Conservation (phyloP, 2,797 vertebrate genomes). For the Thripadectes ignobilis region DNA sequence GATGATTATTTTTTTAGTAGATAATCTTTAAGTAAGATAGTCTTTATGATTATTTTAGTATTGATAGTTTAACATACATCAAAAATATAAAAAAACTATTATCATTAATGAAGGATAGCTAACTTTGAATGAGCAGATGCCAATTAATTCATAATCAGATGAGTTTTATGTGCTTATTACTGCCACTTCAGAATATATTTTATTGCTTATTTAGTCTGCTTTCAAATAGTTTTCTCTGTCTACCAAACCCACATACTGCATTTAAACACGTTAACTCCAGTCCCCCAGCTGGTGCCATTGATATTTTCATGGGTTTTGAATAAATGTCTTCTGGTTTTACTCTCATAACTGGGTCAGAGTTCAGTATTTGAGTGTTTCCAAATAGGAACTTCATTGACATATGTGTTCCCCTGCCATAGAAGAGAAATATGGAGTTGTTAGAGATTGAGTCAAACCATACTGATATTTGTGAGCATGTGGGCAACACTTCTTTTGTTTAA, state of each 20-base stretch:
- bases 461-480: not conserved
- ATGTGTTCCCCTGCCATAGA: not conserved
- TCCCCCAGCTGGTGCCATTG: not conserved
- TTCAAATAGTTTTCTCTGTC: not conserved
- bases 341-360: not conserved
- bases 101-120: not conserved
- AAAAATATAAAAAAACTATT: not conserved
- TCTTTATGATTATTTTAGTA: not conserved
- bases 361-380: not conserved
- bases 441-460: not conserved
- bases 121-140: not conserved
- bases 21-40: no score
- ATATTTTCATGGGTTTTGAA: not conserved
- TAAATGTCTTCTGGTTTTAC: not conserved
- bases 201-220: not conserved
- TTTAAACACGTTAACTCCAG: not conserved
- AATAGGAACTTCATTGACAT: not conserved
- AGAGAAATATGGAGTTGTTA: not conserved
- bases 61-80: not conserved
- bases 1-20: not conserved
- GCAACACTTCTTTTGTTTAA: not conserved
- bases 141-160: not conserved
- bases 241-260: not conserved
- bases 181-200: not conserved
- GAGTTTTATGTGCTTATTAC: not conserved